These are phyloP conservation scores for Bicyclus anynana DNA, from an alignment of 1,140 invertebrate species.

Conservation along the genomic window DNA sequence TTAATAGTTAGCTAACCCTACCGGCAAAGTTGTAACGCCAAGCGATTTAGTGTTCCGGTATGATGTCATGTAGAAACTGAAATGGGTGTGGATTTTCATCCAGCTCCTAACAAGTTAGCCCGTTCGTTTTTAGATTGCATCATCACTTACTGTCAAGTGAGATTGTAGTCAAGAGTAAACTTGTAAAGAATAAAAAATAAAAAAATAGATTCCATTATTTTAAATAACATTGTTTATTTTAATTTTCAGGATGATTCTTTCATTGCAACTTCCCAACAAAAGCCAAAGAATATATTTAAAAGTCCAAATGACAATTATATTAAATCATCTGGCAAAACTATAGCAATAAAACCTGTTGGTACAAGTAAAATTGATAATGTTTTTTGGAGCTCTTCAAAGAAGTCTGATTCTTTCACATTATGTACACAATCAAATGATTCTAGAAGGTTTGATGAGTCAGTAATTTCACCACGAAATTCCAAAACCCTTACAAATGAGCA, in stretches of 20 bases:
- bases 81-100: no score
- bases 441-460: conserved; percentile 25
- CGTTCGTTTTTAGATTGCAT: no score
- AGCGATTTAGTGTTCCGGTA: no score
- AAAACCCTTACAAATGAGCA: conserved; percentile 8
- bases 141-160: no score
- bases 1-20: no score
- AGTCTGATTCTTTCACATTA: conserved; percentile 52
- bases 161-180: no score
- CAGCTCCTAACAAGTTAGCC: no score
- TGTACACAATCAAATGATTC: conserved; percentile 37
- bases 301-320: conserved; percentile 39
- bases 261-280: conserved; percentile 44
- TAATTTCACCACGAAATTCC: conserved; percentile 16
- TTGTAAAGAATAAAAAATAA: no score
- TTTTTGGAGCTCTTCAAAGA: conserved; percentile 50
- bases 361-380: conserved; percentile 51
- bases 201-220: no score
- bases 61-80: no score
- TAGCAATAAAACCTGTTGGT: conserved; percentile 43
- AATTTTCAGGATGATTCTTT: conserved; percentile 64
- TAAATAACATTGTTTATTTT: no score
- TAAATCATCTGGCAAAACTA: conserved; percentile 42
- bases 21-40: no score
- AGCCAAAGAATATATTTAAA: conserved; percentile 27